A percentile compares a stretch with the other conserved stretches of the same genome.
These are phyloP conservation scores for Elaphurus davidianus DNA, from an alignment of 2,113 vertebrate species.

Conservation along the genomic window DNA sequence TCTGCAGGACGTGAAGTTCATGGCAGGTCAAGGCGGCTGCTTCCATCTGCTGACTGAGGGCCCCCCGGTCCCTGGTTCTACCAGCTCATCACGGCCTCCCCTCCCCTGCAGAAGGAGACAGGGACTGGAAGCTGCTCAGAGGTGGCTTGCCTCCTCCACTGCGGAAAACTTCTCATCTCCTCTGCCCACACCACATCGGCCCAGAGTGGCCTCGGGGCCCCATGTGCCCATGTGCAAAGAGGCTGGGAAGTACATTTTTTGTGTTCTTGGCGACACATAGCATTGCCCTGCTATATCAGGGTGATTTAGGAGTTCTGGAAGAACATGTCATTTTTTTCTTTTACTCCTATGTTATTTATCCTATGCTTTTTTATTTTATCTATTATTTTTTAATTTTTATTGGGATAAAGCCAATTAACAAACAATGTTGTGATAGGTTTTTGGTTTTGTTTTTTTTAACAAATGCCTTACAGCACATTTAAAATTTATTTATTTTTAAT, in stretches of 20 bases:
- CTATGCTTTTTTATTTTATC: neutral
- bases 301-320: neutral
- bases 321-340: neutral
- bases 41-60: neutral
- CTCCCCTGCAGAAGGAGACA: neutral
- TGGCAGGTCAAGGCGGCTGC: neutral
- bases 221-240: neutral
- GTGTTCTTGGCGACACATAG: neutral
- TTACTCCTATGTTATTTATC: neutral
- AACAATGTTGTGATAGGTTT: neutral
- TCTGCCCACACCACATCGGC: neutral
- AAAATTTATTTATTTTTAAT: neutral
- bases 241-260: neutral
- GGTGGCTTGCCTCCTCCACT: neutral
- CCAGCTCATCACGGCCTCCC: rapidly evolving
- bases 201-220: neutral
- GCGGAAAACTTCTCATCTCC: neutral
- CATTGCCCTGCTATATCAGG: neutral
- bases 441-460: neutral
- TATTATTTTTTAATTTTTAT: neutral
- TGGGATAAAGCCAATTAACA: neutral
- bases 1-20: neutral
- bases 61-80: neutral
- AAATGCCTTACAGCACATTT: neutral
- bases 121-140: neutral